These are phyloP conservation scores for Petrocephalus zakoni DNA, from an alignment of 2,113 vertebrate genomes.

Conservation along the genomic window DNA sequence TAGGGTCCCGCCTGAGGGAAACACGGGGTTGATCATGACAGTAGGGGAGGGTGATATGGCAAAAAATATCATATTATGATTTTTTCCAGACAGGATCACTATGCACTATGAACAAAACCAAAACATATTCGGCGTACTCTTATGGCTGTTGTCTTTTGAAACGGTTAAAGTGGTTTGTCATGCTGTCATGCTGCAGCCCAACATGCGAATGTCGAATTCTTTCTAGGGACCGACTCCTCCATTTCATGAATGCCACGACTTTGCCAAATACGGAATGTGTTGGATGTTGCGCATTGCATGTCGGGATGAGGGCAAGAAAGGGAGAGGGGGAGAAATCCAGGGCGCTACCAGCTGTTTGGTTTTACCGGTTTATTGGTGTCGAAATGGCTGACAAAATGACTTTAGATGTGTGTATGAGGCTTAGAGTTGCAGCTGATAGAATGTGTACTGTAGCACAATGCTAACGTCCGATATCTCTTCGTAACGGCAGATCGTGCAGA, in stretches of 20 bases:
- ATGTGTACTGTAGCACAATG: neutral
- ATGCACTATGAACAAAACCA: neutral
- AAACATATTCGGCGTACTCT: neutral
- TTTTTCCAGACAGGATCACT: neutral
- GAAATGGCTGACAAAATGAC: neutral
- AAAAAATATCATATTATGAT: neutral
- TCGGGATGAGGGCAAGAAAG: neutral
- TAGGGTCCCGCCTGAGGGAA: no score
- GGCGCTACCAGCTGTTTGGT: neutral
- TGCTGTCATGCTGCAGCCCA: neutral
- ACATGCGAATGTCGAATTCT: neutral
- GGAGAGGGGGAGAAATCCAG: neutral
- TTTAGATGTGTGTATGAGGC: neutral
- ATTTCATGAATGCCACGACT: neutral
- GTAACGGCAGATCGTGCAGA: neutral
- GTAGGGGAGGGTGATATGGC: neutral
- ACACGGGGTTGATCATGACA: no score
- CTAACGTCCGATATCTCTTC: neutral
- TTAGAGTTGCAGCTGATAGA: neutral
- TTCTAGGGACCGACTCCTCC: neutral
- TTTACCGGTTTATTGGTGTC: neutral
- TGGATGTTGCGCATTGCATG: neutral
- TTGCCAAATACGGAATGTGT: neutral
- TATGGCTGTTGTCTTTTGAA: neutral
- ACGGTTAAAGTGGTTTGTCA: neutral